Evolutionary conservation across 2,888 invertebrate genomes (phyloP).

Genomic region (Drosophila siamana): DNA sequence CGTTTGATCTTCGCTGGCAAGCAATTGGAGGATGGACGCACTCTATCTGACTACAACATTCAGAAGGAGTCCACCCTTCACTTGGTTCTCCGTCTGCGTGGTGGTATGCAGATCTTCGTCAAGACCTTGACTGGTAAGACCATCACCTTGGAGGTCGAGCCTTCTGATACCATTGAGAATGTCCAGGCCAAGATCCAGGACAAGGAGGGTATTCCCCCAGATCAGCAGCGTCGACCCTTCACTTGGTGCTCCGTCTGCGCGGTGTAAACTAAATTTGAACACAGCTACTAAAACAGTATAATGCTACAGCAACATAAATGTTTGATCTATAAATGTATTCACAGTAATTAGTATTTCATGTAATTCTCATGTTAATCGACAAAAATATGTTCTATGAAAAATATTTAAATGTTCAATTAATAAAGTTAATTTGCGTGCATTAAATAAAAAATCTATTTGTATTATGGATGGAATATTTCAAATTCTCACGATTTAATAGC

Average conservation of each 20-base stretch:
- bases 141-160: conserved; percentile 49
- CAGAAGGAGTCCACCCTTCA: conserved; percentile 42
- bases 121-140: conserved; percentile 51
- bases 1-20: conserved; percentile 50
- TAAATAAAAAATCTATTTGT: too few species aligned
- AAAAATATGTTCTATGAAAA: conserved; percentile 16
- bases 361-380: conserved; percentile 30
- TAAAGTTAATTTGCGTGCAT: conserved; percentile 34
- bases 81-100: conserved; percentile 45
- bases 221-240: conserved; percentile 39
- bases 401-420: conserved; percentile 23
- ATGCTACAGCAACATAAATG: conserved; percentile 1
- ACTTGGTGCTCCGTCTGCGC: conserved; percentile 46
- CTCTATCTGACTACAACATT: conserved; percentile 42
- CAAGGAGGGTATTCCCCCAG: conserved; percentile 49
- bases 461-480: too few species aligned
- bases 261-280: conserved; percentile 35
- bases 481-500: too few species aligned
- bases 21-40: conserved; percentile 44
- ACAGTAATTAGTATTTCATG: conserved; percentile 4
- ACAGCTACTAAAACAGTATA: not conserved
- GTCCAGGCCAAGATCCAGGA: conserved; percentile 52
- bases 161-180: conserved; percentile 49
- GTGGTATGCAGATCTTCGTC: conserved; percentile 48
- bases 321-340: conserved; percentile 25